Evolutionary conservation across 1,140 invertebrate species (phyloP).

Genomic region (Piezodorus guildinii): DNA sequence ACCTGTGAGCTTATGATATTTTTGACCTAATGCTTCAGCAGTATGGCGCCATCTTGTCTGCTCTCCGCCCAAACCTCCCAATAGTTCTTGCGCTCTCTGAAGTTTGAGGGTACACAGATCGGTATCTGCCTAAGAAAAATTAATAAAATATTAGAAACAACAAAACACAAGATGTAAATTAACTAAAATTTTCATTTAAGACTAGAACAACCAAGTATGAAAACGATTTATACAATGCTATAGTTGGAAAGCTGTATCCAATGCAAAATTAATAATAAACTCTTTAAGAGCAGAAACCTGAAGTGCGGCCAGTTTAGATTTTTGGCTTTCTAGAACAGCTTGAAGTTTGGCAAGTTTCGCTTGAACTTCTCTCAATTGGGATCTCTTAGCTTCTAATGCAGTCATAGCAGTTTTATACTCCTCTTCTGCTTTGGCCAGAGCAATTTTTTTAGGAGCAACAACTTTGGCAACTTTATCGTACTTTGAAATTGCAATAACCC

Average conservation of each 20-base stretch:
- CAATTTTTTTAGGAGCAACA: constrained; percentile 71
- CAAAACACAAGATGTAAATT: no score
- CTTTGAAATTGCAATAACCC: constrained; percentile 85
- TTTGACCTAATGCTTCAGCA: constrained; percentile 59
- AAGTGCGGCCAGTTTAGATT: constrained; percentile 11
- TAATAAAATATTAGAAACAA: no score
- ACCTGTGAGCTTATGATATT: constrained; percentile 40
- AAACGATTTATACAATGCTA: no score
- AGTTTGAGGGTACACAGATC: constrained; percentile 79
- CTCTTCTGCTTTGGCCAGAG: constrained; percentile 62
- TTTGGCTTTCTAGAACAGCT: constrained; percentile 35
- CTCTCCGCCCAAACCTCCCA: constrained; percentile 73
- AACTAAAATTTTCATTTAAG: no score
- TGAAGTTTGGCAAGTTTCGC: constrained; percentile 51
- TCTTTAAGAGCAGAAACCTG: neutral
- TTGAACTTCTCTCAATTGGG: constrained; percentile 58
- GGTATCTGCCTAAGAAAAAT: constrained; percentile 49
- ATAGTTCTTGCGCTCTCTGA: constrained; percentile 83
- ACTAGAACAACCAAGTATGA: no score
- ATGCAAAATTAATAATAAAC: no score
- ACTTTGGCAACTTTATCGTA: constrained; percentile 87
- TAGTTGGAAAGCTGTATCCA: no score
- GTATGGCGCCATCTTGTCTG: constrained; percentile 69
- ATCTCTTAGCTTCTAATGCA: constrained; percentile 60
- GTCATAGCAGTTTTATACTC: constrained; percentile 53